Percentiles rank a stretch among this genome's conserved stretches.
phyloP scores from a whole-genome alignment of 2,888 invertebrate species.

The Hyppa rectilinea region DNA sequence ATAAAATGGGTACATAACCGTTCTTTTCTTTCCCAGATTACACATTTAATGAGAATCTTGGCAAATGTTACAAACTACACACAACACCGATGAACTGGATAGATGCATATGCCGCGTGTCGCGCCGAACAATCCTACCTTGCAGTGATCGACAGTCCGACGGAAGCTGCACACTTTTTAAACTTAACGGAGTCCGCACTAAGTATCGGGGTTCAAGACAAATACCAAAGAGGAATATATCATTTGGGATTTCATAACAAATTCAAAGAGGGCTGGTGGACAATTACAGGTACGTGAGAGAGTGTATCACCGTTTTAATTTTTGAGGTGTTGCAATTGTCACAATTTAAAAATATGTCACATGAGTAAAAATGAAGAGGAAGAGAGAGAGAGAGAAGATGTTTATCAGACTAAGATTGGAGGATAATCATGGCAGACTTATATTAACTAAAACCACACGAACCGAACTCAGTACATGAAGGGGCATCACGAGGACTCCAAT shows the following conservation, averaged over 20 bases:
- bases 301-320: not conserved
- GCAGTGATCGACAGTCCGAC: constrained; percentile 69
- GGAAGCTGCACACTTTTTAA: constrained; percentile 40
- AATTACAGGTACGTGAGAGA: constrained; percentile 69
- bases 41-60: constrained; percentile 65
- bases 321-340: not conserved
- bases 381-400: too few relatives aligned
- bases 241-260: constrained; percentile 69
- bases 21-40: constrained; percentile 74
- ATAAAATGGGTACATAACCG: too few relatives aligned
- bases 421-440: not conserved
- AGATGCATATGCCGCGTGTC: constrained; percentile 76
- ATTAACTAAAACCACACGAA: not conserved
- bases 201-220: constrained; percentile 11
- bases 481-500: not conserved
- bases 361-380: too few relatives aligned
- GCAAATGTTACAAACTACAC: constrained; percentile 64
- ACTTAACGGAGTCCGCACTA: constrained; percentile 14
- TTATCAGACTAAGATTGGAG: too few relatives aligned
- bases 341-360: too few relatives aligned
- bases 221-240: constrained; percentile 54
- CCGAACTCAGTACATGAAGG: not conserved
- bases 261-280: constrained; percentile 70
- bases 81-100: constrained; percentile 76
- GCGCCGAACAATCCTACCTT: constrained; percentile 62